phyloP scores from a whole-genome alignment of 1,140 invertebrate genomes.

The Drosophila willistoni region DNA sequence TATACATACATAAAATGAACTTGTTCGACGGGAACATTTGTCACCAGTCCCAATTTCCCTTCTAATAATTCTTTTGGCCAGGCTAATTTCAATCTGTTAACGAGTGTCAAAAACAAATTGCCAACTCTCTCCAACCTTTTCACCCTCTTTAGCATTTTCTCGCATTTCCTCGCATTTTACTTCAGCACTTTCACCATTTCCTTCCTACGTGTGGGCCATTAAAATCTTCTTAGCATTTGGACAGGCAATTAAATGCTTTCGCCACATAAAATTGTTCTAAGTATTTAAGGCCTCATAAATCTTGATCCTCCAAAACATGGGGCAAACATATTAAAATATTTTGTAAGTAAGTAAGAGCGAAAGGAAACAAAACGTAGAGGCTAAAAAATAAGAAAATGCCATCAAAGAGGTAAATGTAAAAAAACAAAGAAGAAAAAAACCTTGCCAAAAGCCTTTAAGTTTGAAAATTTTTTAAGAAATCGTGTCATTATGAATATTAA shows the following conservation, averaged over 20 bases:
- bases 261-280: conserved; percentile 61
- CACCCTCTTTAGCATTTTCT: not conserved
- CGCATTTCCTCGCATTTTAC: not conserved
- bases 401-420: conserved; percentile 17
- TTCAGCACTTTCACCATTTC: not conserved
- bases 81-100: conserved; percentile 42
- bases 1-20: conserved; percentile 4
- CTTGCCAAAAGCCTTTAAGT: conserved; percentile 69
- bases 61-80: not conserved
- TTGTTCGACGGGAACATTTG: conserved; percentile 26
- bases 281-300: conserved; percentile 65
- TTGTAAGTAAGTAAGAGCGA: conserved; percentile 45
- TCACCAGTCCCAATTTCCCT: conserved; percentile 26
- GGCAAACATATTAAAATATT: conserved; percentile 46
- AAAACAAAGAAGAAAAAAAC: conserved; percentile 36
- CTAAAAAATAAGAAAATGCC: not conserved
- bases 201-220: conserved; percentile 42
- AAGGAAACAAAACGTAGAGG: conserved; percentile 36
- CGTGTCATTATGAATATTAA: not conserved
- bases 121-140: conserved; percentile 7
- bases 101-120: conserved; percentile 44
- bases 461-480: conserved; percentile 23
- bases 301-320: conserved; percentile 52
- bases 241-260: conserved; percentile 63
- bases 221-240: conserved; percentile 58